Evolutionary conservation across 2,797 vertebrate species (phyloP).

Genomic region (Bovichtus variegatus): DNA sequence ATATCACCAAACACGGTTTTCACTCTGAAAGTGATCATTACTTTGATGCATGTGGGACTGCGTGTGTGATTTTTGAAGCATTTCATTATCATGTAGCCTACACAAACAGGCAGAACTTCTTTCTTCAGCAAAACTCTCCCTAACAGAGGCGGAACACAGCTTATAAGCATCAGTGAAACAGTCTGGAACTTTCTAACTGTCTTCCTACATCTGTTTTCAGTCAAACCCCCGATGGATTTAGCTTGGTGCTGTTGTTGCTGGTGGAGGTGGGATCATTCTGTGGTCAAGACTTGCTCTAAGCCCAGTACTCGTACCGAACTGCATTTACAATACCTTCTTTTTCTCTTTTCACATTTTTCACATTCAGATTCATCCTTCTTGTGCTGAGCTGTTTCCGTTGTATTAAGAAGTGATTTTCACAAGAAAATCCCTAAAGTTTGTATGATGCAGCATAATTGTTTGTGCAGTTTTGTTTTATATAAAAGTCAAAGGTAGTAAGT

Average conservation of each 20-base stretch:
- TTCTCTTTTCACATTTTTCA: conserved; percentile 4
- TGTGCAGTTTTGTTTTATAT: conserved; percentile 5
- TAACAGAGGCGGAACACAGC: neutral
- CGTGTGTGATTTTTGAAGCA: neutral
- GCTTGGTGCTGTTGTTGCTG: conserved; percentile 33
- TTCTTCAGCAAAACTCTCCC: neutral
- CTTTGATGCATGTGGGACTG: neutral
- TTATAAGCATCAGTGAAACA: conserved; percentile 19
- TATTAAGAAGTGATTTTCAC: conserved; percentile 23
- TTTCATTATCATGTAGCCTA: neutral
- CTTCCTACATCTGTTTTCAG: neutral
- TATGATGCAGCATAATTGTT: conserved; percentile 7
- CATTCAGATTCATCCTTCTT: conserved; percentile 16
- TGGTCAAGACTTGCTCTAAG: conserved; percentile 26
- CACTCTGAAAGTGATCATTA: neutral
- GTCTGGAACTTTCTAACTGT: conserved; percentile 6
- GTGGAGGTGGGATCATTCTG: conserved; percentile 27
- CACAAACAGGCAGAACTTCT: neutral
- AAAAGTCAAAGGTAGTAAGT: neutral
- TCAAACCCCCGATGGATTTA: conserved; percentile 12
- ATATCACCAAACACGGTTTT: neutral
- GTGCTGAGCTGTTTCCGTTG: conserved; percentile 34
- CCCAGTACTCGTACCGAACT: neutral
- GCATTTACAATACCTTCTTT: conserved; percentile 15
- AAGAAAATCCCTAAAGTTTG: conserved; percentile 12